Evolutionary conservation across 2,888 invertebrate genomes (phyloP), one percentile per base, ranked within the genome.

Genomic region (Ophion ventricosus): DNA sequence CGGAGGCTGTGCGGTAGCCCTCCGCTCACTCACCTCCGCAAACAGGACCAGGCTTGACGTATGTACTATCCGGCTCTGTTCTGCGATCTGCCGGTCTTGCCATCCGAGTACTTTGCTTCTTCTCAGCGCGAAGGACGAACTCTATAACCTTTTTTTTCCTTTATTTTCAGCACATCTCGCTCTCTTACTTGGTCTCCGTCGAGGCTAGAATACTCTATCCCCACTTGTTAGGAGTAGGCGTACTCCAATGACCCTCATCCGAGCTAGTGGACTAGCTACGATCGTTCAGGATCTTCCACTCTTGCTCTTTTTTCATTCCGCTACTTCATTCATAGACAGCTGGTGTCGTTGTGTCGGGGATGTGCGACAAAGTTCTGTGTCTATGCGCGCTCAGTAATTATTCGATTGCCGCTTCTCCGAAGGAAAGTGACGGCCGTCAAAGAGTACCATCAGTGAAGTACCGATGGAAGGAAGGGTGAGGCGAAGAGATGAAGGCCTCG

Each of bases 91-190:
- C 70, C 72, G 78, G 25, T 82, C 82, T 76, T 66, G 25, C 64
- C 64, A 11, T 54, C 77, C 73, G 86, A 89, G 87, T 88, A 84
- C 87, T 87, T 88, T 87, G 74, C 84, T 86, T 84, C 81, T 79
- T 73, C 64, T 63, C 77, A 67, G 56, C 69, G 8, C 74, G 67
- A 57, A 64, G 70, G 70, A 57, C 63, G 59, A 40, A 56, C 67
- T 70, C 73, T 29, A 69, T 63, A 74, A 72, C 43, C 64, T 84
- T 72, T 82, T 78, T 75, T 76, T 78, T 78, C 3, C 43, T 14
- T 74, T 64, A 56, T 80, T 84, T 79, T 72, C 77, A 78, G 57
- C 73, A 29, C 49, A 11, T 54, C 63, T 67, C 61, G 63, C 20
- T 35, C 80, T 64, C 59, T n/a, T n/a, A 26, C 61, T 64, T 61